phyloP scores from a whole-genome alignment of 2,113 vertebrate species.

The Erythrocebus patas region DNA sequence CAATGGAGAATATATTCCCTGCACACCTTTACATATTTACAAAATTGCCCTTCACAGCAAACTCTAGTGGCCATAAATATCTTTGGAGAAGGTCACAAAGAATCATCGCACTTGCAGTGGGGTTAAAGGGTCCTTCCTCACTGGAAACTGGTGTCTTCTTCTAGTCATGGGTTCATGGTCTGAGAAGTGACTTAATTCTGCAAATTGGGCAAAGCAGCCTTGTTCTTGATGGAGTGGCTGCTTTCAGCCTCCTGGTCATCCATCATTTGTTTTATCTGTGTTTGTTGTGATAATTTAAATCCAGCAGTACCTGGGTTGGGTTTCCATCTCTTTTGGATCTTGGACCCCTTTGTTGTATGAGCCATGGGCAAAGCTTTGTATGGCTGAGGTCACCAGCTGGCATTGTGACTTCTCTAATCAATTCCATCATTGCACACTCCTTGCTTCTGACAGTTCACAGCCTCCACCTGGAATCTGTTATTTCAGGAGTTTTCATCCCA shows the following conservation, averaged over 20 bases:
- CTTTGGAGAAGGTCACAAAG: background rate
- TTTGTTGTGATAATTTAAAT: background rate
- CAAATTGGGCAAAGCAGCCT: background rate
- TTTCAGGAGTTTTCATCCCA: background rate
- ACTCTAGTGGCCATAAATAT: background rate
- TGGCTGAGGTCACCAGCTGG: background rate
- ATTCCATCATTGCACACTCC: background rate
- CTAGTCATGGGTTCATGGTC: background rate
- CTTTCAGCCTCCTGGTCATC: background rate
- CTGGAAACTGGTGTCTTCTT: background rate
- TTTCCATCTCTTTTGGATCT: background rate
- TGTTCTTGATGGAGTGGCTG: background rate
- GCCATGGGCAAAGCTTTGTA: background rate
- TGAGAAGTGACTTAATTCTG: background rate
- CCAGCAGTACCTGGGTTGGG: fast-evolving
- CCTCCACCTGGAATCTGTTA: background rate
- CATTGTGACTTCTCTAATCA: background rate
- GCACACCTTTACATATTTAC: fast-evolving
- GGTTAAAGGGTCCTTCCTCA: background rate
- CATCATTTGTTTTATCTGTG: background rate
- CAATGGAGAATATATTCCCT: background rate
- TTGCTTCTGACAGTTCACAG: background rate
- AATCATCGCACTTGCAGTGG: background rate
- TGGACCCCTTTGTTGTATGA: fast-evolving
- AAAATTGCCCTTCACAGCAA: background rate